These are phyloP conservation scores for Crotophaga sulcirostris DNA, from an alignment of 2,113 vertebrate genomes.

Conservation along the genomic window DNA sequence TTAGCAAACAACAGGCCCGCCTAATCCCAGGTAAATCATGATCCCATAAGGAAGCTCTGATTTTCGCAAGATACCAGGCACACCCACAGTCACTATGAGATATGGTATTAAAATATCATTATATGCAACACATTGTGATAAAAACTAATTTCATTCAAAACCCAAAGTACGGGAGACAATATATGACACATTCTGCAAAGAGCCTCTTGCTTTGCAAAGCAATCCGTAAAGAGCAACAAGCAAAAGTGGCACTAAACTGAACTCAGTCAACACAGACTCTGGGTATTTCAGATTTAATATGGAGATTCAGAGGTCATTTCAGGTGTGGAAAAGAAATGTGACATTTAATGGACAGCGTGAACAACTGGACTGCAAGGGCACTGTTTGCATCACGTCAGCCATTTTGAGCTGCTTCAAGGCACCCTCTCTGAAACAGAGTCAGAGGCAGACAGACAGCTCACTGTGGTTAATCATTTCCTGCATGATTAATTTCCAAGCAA, in stretches of 20 bases:
- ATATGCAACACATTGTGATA: not conserved
- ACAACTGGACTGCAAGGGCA: not conserved
- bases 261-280: not conserved
- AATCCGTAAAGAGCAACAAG: not conserved
- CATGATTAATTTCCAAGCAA: conserved; percentile 74
- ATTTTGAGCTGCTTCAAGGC: conserved; percentile 49
- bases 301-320: not conserved
- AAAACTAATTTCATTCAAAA: not conserved
- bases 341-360: not conserved
- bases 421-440: conserved; percentile 50
- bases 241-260: not conserved
- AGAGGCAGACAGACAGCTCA: conserved; percentile 66
- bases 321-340: not conserved
- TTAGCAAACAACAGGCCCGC: accelerated
- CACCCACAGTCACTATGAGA: not conserved
- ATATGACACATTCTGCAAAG: not conserved
- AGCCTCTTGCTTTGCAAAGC: not conserved
- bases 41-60: not conserved
- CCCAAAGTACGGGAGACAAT: accelerated
- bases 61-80: not conserved
- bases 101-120: not conserved
- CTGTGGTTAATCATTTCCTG: conserved; percentile 79
- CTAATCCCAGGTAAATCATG: not conserved
- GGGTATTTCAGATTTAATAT: not conserved
- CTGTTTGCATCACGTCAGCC: conserved; percentile 3